A percentile compares a stretch with the other conserved stretches of the same genome.
phyloP scores from a whole-genome alignment of 2,888 invertebrate species.

The Hemithea aestivaria region DNA sequence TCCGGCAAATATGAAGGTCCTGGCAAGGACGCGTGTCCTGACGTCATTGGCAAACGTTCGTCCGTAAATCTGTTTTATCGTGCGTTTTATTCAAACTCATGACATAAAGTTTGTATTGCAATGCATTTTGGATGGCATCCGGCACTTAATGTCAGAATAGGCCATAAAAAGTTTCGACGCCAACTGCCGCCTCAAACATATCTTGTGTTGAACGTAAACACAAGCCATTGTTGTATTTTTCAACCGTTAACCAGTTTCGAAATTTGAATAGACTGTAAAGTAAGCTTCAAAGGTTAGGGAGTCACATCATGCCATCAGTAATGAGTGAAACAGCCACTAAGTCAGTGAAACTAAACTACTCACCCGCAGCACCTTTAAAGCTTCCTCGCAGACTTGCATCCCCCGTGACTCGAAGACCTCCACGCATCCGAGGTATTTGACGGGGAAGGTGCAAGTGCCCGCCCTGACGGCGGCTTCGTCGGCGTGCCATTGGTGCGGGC shows the following conservation, averaged over 20 bases:
- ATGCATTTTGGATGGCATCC: conserved; percentile 5
- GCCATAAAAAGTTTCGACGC: too few relatives aligned
- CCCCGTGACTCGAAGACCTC: conserved; percentile 99
- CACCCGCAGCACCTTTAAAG: conserved; percentile 96
- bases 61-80: conserved; percentile 4
- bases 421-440: conserved; percentile 99
- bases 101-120: not conserved
- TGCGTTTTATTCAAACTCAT: conserved; percentile 7
- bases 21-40: conserved; percentile 20
- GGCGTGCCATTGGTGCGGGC: conserved; percentile 98
- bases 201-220: too few relatives aligned
- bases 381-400: conserved; percentile 99
- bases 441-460: conserved; percentile 97
- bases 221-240: too few relatives aligned
- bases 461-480: conserved; percentile 97
- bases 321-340: conserved; percentile 14
- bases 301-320: not conserved
- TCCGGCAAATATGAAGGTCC: conserved; percentile 24
- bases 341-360: conserved; percentile 46
- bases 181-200: too few relatives aligned
- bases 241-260: too few relatives aligned
- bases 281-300: conserved; percentile 1
- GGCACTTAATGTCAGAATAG: not conserved
- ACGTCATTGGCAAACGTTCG: conserved; percentile 9
- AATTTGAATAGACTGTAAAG: too few relatives aligned